Conservation (phyloP, 2,888 invertebrate genomes). For the Ptilodon capucinus region DNA sequence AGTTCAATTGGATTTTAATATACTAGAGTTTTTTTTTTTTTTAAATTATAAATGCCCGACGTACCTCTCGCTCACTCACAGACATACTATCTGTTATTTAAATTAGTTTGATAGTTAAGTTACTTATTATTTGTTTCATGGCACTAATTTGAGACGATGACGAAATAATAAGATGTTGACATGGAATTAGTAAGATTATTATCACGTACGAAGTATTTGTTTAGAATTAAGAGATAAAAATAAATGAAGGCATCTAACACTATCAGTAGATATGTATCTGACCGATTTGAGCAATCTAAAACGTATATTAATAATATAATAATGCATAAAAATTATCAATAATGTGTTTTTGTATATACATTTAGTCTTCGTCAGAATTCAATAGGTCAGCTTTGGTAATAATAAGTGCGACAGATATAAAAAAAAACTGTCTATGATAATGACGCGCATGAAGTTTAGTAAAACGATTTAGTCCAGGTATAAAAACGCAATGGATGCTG, state of each 20-base stretch:
- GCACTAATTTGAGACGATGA: not conserved
- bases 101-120: too few relatives aligned
- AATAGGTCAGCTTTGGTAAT: not conserved
- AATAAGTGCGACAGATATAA: not conserved
- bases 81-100: too few relatives aligned
- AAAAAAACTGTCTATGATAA: not conserved
- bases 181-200: slow-evolving; percentile 20
- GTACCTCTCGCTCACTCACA: too few relatives aligned
- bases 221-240: slow-evolving; percentile 8
- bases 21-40: too few relatives aligned
- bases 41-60: too few relatives aligned
- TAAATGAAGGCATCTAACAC: slow-evolving; percentile 4
- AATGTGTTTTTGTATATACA: not conserved
- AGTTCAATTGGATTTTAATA: too few relatives aligned
- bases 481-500: not conserved
- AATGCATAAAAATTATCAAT: too few relatives aligned
- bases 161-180: slow-evolving; percentile 10
- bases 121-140: not conserved
- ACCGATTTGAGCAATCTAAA: too few relatives aligned
- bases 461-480: too few relatives aligned
- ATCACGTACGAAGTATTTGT: slow-evolving; percentile 21
- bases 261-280: not conserved
- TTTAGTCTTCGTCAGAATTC: not conserved
- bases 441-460: not conserved
- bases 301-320: too few relatives aligned